These are phyloP conservation scores for Achatina immaculata DNA, from an alignment of 1,140 invertebrate species.

Conservation along the genomic window DNA sequence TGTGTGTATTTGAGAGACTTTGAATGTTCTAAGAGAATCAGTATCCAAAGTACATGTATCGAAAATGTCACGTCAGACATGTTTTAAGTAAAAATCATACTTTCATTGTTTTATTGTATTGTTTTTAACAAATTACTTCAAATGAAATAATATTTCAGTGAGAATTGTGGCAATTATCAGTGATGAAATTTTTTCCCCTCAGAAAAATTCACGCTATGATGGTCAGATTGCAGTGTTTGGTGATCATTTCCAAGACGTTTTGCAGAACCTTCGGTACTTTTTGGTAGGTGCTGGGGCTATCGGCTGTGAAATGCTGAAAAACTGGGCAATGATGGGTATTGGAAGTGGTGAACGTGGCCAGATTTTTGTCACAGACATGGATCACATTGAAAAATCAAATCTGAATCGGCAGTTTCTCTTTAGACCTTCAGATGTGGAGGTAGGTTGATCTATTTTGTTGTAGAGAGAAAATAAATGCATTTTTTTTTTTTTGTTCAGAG, in stretches of 20 bases:
- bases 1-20: too few species aligned
- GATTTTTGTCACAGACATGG: slow-evolving; percentile 97
- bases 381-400: slow-evolving; percentile 98
- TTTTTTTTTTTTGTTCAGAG: too few species aligned
- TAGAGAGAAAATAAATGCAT: too few species aligned
- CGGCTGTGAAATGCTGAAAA: slow-evolving; percentile 98
- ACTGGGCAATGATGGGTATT: slow-evolving; percentile 98
- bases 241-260: slow-evolving; percentile 86
- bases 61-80: too few species aligned
- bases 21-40: too few species aligned
- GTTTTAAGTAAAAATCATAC: too few species aligned
- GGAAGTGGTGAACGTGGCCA: slow-evolving; percentile 77
- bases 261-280: slow-evolving; percentile 84
- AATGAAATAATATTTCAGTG: too few species aligned
- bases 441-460: slow-evolving; percentile 52
- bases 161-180: too few species aligned
- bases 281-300: slow-evolving; percentile 96
- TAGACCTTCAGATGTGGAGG: slow-evolving; percentile 91
- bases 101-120: too few species aligned
- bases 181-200: slow-evolving; percentile 45
- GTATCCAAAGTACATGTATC: too few species aligned
- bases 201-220: slow-evolving; percentile 86
- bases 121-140: too few species aligned
- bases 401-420: slow-evolving; percentile 99
- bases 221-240: slow-evolving; percentile 95